Conservation (phyloP, 2,113 vertebrate genomes). For the Gorsachius goisagi region DNA sequence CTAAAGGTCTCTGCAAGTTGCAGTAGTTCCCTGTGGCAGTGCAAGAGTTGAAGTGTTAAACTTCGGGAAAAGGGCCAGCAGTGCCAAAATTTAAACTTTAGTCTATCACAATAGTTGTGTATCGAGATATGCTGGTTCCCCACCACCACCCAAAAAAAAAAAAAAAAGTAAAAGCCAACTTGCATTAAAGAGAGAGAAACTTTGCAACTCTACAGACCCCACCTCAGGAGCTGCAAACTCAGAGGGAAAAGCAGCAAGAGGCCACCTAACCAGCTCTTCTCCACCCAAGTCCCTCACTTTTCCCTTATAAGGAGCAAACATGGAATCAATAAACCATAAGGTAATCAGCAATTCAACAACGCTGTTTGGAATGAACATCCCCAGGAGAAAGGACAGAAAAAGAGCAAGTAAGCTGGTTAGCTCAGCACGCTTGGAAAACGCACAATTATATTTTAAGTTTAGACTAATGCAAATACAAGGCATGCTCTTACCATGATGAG, state of each 20-base stretch:
- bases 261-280: background rate
- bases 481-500: constrained; percentile 53
- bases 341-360: background rate
- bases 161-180: background rate
- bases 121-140: fast-evolving
- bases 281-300: background rate
- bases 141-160: background rate
- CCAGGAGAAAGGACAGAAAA: background rate
- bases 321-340: background rate
- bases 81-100: background rate
- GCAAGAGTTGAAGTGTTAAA: background rate
- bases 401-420: background rate
- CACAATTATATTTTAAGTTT: fast-evolving
- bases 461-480: background rate
- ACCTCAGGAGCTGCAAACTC: background rate
- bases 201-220: background rate
- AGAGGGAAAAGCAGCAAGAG: background rate
- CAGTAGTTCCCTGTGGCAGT: background rate
- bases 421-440: fast-evolving
- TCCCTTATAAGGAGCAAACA: constrained; percentile 59
- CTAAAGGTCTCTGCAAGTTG: background rate
- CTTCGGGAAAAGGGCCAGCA: background rate
- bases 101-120: fast-evolving
- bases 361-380: background rate
- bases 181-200: background rate